Evolutionary conservation across 2,797 vertebrate species (phyloP).

Genomic region (Dendrocincla tyrannina): DNA sequence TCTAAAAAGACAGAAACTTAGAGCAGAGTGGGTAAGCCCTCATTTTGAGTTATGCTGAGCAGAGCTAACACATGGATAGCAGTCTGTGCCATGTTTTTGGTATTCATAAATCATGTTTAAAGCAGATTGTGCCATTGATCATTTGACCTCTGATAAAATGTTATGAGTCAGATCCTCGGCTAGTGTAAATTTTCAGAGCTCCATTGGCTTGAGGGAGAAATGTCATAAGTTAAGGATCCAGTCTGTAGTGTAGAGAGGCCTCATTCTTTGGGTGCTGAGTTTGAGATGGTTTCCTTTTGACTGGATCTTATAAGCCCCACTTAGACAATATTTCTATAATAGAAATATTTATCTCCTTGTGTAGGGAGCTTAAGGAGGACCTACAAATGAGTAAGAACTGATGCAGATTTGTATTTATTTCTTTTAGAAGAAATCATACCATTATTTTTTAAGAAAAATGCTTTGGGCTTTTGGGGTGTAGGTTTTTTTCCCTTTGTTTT

Average conservation of each 20-base stretch:
- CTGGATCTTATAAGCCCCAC: background rate
- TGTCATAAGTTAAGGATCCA: background rate
- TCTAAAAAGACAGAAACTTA: background rate
- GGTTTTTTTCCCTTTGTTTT: too few relatives aligned
- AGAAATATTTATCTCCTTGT: background rate
- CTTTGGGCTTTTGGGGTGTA: rapidly evolving
- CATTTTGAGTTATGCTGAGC: background rate
- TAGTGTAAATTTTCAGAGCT: background rate
- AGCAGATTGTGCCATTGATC: background rate
- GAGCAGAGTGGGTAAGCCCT: background rate
- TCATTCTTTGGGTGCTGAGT: background rate
- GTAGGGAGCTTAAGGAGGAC: background rate
- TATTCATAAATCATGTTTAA: background rate
- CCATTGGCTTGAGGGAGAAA: background rate
- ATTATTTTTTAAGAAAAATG: background rate
- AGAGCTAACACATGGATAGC: background rate
- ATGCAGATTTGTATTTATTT: background rate
- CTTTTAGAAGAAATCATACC: background rate
- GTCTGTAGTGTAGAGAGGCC: background rate
- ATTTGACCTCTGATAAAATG: background rate
- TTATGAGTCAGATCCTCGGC: background rate
- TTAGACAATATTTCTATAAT: background rate
- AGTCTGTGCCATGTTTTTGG: background rate
- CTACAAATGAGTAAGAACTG: background rate
- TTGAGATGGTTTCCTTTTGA: background rate